Base-by-base conservation (phyloP, 2,888 invertebrate species). In the Colostygia pectinataria region DNA sequence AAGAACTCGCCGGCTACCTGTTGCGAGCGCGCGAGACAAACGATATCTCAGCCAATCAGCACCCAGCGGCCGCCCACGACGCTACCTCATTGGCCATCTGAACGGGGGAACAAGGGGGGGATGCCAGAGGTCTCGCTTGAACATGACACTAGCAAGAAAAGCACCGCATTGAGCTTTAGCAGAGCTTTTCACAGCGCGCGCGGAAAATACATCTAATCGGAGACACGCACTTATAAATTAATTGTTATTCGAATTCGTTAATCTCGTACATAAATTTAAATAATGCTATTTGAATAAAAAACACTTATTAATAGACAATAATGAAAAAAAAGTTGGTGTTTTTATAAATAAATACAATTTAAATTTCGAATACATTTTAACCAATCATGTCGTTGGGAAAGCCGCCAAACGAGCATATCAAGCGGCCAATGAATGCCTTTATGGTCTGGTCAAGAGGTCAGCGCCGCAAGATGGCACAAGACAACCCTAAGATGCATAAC, bases 361-460 rank as follows among this genome's bases (percentile, higher is more conserved):
- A 14, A 47, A 40, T 37, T 44, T 43, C 6, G 36, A 46, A 43
- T 18, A 32, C 13, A 9, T 36, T 32, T 6, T 4, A 43, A 44
- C 60, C 55, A 52, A 57, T 60, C 50, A 90, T 90, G 90, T 90
- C 90, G 38, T 67, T 89, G 56, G 85, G 80, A 2, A 89, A 90
- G 61, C 87, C 79, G 46, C 81, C 80, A 10, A 74, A 92, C 63
- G 95, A 95, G 77, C 97, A 97, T 79, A 97, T 98, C 65, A 98
- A 98, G 81, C 91, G 97, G 61, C 97, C 97, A 0, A 97, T 97
- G 97, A 97, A 97, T 80, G 97, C 97, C 2, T 97, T 97, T 81
- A 97, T 97, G 97, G 97, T 97, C 58, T 97, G 97, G 97, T 96
- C 96, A 1, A 87, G 97, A 23, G 96, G 96, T 4, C 97, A 97